Base-by-base conservation (phyloP, 2,797 vertebrate species). In the Liparis tanakae region DNA sequence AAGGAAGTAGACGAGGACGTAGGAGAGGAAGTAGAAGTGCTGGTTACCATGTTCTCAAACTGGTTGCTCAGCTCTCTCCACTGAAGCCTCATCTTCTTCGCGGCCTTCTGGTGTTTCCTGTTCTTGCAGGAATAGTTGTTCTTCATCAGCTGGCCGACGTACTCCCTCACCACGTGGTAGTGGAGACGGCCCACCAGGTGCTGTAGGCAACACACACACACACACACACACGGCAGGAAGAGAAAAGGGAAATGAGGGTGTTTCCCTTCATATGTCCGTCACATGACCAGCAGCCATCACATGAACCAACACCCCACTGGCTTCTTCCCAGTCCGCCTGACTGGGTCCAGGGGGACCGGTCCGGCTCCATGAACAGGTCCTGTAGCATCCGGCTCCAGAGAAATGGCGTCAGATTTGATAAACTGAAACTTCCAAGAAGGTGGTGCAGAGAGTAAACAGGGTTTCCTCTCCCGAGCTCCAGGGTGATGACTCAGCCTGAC, bases 101-200 rank as follows among this genome's bases (percentile, higher is more conserved):
- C 94, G 0, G 95, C 93, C 6, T 22, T 82, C 76, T 94, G 75
- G 3, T 96, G 93, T 51, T 94, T 96, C 0, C 74, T 77, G 76
- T 85, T 61, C 67, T 84, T 79, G 88, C 95, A 92, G 39, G 94
- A 87, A 85, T 94, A 93, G 84, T 77, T 18, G 41, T 89, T 91
- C 79, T 92, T 96, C 94, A 98, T 95, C 51, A 93, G 91, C 87
- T 96, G 95, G 0, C 64, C 72, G 14, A 98, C 41, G 58, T 97
- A 98, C 70, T 96, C 94, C 1, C 68, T 95, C 70, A 93, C 92
- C 61, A 97, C 84, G 0, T 93, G 92, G 20, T 89, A 92, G 87
- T 99, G 96, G 69, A 93, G n/a, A 0, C 87, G 85, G 67, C 81
- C 86, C 15, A 94, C 94, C 25, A 95, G 89, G 0, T 89, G 93